Base-by-base conservation (phyloP, 2,113 vertebrate species). In the Phaethornis superciliosus region DNA sequence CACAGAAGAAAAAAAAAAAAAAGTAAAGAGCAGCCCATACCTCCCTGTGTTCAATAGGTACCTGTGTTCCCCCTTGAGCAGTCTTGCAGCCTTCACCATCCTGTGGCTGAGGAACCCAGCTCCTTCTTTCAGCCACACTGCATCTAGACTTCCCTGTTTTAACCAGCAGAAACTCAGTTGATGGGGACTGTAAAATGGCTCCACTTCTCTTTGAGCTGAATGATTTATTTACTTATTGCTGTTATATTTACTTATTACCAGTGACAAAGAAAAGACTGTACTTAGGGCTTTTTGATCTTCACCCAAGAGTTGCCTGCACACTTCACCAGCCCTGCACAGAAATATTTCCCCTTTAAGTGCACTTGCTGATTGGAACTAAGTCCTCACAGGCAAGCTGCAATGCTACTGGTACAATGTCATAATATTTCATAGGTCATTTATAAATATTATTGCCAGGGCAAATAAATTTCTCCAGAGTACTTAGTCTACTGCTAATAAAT, bases 381-480 rank as follows among this genome's bases (percentile, higher is more conserved):
- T 60, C 72, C 56, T 93, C 33, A 2, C 35, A 49, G 75, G 81
- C 68, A 78, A 78, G 64, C 64, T 74, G 81, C 71, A 74, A 27
- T 9, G 15, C 93, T 96, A 59, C 81, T 68, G 52, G 54, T 92
- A 51, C 90, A 71, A 49, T 76, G 94, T 94, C 93, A 93, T 94
- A 90, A 95, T 94, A 94, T 82, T 94, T 88, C 91, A 80, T 64
- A 69, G 49, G 52, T 68, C 64, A 79, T 95, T 96, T 94, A 79
- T 91, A 95, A 96, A 96, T 94, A 86, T 90, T 90, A 74, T 90
- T 88, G 85, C 87, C 79, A 93, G 89, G 77, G 62, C 85, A 95
- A 95, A 93, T 81, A 91, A 62, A 93, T 95, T 94, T 94, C 82
- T 91, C 56, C 30, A 8, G 72, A 71, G 64, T 71, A 89, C 91